These are phyloP conservation scores for Enteromius paludinosus DNA, from an alignment of 2,797 vertebrate species.

Conservation along the genomic window DNA sequence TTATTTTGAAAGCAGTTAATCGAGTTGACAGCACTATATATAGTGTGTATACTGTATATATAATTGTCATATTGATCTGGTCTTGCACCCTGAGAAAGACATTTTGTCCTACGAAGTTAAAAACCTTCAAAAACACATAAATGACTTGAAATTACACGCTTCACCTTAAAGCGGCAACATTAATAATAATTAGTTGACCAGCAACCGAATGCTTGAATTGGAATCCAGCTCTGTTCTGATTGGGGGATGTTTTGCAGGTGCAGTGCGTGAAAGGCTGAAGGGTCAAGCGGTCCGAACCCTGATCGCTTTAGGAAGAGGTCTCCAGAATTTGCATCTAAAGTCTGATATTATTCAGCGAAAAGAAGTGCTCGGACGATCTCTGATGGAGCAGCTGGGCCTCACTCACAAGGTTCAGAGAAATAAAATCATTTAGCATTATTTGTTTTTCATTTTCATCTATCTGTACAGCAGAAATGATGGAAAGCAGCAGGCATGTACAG, in stretches of 20 bases:
- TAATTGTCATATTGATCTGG: background rate
- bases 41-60: background rate
- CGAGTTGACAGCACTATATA: background rate
- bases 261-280: constrained; percentile 34
- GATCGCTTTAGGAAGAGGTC: constrained; percentile 37
- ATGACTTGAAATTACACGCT: background rate
- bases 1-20: no score
- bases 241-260: constrained; percentile 39
- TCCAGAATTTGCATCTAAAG: constrained; percentile 42
- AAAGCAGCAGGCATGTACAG: background rate
- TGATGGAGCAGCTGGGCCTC: constrained; percentile 43
- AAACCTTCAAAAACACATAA: background rate
- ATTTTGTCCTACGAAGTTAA: background rate
- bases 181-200: background rate
- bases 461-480: background rate
- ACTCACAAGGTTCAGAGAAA: constrained; percentile 43
- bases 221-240: background rate
- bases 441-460: background rate
- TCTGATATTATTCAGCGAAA: constrained; percentile 33
- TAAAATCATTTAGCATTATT: background rate
- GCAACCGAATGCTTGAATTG: background rate
- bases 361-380: constrained; percentile 40
- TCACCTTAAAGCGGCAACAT: constrained; percentile 1
- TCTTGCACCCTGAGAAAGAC: background rate
- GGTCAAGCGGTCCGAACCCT: constrained; percentile 38